Evolutionary conservation across 2,888 invertebrate species (phyloP), one percentile per base, ranked within the genome.

Genomic region (Rhagonycha fulva): DNA sequence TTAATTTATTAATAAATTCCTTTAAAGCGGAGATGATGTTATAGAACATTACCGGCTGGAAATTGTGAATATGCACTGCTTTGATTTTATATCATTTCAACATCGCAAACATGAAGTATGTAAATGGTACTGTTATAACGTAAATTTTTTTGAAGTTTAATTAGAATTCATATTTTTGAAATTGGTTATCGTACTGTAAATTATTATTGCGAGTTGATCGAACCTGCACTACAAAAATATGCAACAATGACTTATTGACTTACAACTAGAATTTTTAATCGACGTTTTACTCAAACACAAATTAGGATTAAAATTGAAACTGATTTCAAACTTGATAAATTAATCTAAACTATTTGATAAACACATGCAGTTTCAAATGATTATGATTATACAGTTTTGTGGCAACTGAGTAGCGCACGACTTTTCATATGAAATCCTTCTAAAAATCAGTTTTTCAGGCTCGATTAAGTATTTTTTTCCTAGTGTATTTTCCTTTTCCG

Each of bases 1-100:
- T 72, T 72, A 72, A 72, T 72, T 72, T 72, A 72, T 72, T 72
- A 72, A 72, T 68, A 68, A 72, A 72, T 72, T 72, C 68, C 68
- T 71, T 71, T 71, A 71, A 63, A 71, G 71, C 71, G 9, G 71
- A 71, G 66, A 71, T 71, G 71, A 66, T 66, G 32, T 71, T 71
- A 14, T 66, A 63, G 63, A 63, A 71, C 66, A 71, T 62, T 71
- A 28, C 26, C 66, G 47, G 47, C n/a, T 47, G n/a, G 47, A 47
- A 47, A n/a, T 47, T 47, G 47, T 47, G 47, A 47, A 47, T 47
- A 47, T 47, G 47, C 47, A 47, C n/a, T 47, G 47, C 47, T n/a
- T 47, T 47, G 47, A 47, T 47, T 47, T 47, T 47, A 47, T 47
- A 47, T 7, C n/a, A 47, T 47, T 47, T 9, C 47, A 12, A n/a